Evolutionary conservation across 2,888 invertebrate species (phyloP), one percentile per base, ranked within the genome.

Genomic region (Drosophila emarginata): DNA sequence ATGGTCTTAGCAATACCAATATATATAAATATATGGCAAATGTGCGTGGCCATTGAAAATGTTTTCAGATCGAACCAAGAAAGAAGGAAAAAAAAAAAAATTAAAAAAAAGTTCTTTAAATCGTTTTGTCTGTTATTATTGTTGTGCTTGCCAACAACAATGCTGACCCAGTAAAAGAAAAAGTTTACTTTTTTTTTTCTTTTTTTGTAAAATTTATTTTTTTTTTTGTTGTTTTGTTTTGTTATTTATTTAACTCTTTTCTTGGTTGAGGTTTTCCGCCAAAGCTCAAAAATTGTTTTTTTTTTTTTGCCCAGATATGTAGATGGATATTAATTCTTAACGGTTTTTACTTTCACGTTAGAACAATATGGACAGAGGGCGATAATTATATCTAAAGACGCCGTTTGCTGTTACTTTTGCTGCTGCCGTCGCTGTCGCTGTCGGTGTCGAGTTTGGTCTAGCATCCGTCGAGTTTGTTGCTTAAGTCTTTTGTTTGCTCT

Each of bases 301-400:
- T 15, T 9, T 45, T 45, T 72, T 74, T 80, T 61, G 74, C 61
- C 75, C 69, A 85, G 82, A 76, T 72, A 62, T 36, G 40, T 78
- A 66, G 56, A 67, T 71, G 77, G 87, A 81, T 84, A 84, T 84
- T 84, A 84, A 88, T 88, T 88, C 88, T 84, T 84, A 88, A 84
- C 83, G 88, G 83, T 87, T 84, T 84, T 84, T 84, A 84, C 88
- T 84, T 84, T 84, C 83, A 87, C 83, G 87, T 80, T 84, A 84
- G 83, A 84, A 88, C 83, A 88, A 88, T 84, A 84, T 88, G 87
- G 87, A 78, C 86, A 83, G 58, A 86, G 58, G 81, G 79, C 79
- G 87, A 87, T 84, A 84, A 84, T 88, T 84, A 88, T 66, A 52
- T 28, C 37, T 18, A 52, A 40, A 60, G 56, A 37, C 40, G 40